phyloP scores from a whole-genome alignment of 2,113 vertebrate species.

The Taxidea taxus region DNA sequence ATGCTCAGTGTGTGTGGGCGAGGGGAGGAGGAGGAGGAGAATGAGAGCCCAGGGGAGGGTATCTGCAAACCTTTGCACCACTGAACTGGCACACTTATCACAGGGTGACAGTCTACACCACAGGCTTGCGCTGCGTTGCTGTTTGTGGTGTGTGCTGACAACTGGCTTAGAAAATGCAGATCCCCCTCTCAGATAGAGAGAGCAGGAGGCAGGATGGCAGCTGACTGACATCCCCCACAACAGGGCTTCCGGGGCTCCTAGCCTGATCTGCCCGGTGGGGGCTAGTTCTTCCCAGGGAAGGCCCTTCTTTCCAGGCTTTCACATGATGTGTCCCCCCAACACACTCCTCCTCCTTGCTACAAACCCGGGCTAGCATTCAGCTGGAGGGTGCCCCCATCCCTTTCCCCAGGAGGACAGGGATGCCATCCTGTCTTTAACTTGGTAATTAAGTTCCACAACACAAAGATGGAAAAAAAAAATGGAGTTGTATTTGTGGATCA shows the following conservation, averaged over 20 bases:
- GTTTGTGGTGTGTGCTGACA: constrained; percentile 35
- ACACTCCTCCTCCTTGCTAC: not conserved
- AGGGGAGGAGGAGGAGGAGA: constrained; percentile 45
- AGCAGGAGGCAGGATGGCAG: constrained; percentile 59
- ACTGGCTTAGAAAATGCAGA: constrained; percentile 63
- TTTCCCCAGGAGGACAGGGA: not conserved
- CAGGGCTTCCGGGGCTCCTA: not conserved
- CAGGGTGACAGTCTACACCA: constrained; percentile 53
- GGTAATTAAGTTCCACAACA: constrained; percentile 63
- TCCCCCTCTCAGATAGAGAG: not conserved
- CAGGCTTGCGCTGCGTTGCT: constrained; percentile 39
- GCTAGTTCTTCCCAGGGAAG: not conserved
- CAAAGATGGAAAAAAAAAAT: constrained; percentile 45
- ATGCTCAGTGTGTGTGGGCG: constrained; percentile 43
- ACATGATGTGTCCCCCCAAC: accelerated
- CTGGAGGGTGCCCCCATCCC: not conserved
- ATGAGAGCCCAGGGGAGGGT: constrained; percentile 71
- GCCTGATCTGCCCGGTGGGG: not conserved
- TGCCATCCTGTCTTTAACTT: constrained; percentile 61
- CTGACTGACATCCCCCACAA: constrained; percentile 64
- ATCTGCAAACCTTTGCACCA: constrained; percentile 68
- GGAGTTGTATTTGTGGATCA: constrained; percentile 59
- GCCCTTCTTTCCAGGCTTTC: accelerated
- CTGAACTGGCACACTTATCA: constrained; percentile 67
- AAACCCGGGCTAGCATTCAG: accelerated